Percentiles rank a stretch among this genome's conserved stretches.
Conservation (phyloP, 2,797 vertebrate species). For the Pelochelys cantorii region DNA sequence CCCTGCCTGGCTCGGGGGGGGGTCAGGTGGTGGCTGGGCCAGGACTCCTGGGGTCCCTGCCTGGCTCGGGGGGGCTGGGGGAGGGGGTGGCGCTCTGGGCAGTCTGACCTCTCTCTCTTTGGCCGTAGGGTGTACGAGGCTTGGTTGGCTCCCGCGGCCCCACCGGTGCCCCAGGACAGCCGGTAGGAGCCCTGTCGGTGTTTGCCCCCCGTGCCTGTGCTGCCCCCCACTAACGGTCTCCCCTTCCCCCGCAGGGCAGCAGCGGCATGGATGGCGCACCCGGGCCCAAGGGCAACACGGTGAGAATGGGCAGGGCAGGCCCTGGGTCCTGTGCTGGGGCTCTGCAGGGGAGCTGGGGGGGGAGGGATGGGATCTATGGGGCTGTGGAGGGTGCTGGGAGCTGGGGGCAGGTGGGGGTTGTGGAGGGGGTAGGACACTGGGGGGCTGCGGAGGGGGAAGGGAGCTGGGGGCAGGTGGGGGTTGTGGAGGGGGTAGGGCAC, state of each 20-base stretch:
- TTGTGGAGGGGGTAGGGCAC: too few species aligned
- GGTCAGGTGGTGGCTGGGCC: too few species aligned
- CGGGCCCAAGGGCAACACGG: constrained; percentile 91
- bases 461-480: too few species aligned
- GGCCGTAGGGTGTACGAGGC: constrained; percentile 87
- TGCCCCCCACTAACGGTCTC: neutral
- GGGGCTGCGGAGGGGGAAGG: too few species aligned
- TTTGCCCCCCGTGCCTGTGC: neutral
- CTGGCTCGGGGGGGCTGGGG: neutral
- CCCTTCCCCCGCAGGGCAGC: constrained; percentile 80
- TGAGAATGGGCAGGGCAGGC: constrained; percentile 47
- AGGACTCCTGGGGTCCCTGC: neutral
- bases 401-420: too few species aligned
- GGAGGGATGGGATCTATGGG: too few species aligned
- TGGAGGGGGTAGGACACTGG: too few species aligned
- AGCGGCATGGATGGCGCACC: constrained; percentile 86
- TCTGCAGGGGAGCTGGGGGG: too few species aligned
- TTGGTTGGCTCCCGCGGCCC: constrained; percentile 88
- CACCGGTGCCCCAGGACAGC: constrained; percentile 86
- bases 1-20: too few species aligned
- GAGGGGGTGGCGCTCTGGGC: neutral
- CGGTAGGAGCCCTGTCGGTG: constrained; percentile 76
- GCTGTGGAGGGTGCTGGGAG: too few species aligned
- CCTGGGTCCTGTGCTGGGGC: neutral
- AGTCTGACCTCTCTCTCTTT: neutral